Evolutionary conservation across 2,113 vertebrate genomes (phyloP).

Genomic region (Ictidomys tridecemlineatus): DNA sequence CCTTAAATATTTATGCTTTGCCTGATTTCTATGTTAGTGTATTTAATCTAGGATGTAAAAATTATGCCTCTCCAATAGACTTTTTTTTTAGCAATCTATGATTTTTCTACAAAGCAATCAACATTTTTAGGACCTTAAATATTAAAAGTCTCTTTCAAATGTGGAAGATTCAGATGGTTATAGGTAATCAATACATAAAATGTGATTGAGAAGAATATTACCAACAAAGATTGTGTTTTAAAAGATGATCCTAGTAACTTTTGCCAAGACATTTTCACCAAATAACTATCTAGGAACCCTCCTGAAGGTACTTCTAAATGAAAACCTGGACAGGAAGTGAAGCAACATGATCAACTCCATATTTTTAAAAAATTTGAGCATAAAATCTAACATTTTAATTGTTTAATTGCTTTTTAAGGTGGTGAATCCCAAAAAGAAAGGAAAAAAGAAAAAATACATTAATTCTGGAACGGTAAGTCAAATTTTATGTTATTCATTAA

Average conservation of each 20-base stretch:
- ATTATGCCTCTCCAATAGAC: neutral
- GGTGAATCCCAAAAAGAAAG: conserved; percentile 98
- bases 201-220: conserved; percentile 7
- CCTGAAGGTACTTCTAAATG: neutral
- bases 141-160: neutral
- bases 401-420: conserved; percentile 90
- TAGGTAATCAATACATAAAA: neutral
- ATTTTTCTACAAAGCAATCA: conserved; percentile 19
- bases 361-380: neutral
- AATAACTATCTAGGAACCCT: neutral
- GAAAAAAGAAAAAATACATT: conserved; percentile 98
- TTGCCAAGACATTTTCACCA: neutral
- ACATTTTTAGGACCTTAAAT: neutral
- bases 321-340: neutral
- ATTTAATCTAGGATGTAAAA: neutral
- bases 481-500: conserved; percentile 64
- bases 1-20: neutral
- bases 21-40: neutral
- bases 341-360: neutral
- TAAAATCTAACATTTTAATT: conserved; percentile 51
- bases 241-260: neutral
- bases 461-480: conserved; percentile 99
- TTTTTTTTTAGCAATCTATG: conserved; percentile 7
- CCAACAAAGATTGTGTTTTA: neutral
- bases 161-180: neutral